Evolutionary conservation across 2,113 vertebrate genomes (phyloP), one percentile per base, ranked within the genome.

Genomic region (Castor canadensis): DNA sequence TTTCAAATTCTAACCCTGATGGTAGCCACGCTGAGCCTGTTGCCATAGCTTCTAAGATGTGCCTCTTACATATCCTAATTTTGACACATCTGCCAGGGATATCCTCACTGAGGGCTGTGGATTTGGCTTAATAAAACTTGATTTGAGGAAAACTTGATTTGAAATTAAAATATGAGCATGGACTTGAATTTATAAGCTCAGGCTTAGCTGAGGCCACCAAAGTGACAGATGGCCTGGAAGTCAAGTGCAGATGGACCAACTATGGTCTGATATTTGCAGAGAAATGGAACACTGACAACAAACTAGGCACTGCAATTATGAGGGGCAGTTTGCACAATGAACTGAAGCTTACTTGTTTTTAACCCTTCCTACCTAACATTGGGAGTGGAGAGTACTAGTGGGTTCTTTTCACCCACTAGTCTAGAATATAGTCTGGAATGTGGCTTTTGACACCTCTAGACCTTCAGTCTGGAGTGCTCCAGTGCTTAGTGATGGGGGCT

Each of bases 121-220:
- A 94, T 99, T 99, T 89, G 99, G 98, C 79, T 98, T 99, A 81
- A 99, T 99, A 98, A n/a, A n/a, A n/a, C n/a, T n/a, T n/a, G n/a
- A n/a, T n/a, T n/a, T n/a, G n/a, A n/a, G n/a, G n/a, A n/a, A 99
- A 99, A 97, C 97, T 99, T 97, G 99, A 99, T 97, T 98, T 99
- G 98, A 99, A 99, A 98, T 99, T 99, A 71, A 99, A 98, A 98
- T 99, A 98, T 95, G 98, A 99, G 98, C 99, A 99, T 97, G 98
- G 99, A 98, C 97, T 99, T 98, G 99, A 99, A 98, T 99, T 99
- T 98, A 99, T 98, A 97, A 99, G 98, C 97, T 99, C 98, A 38
- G 99, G 98, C 83, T 99, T 99, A 79, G 99, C 98, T 0, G 99
- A 99, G 98, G 99, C 98, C 40, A 99, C 96, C 96, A 99, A 99